Evolutionary conservation across 2,888 invertebrate species (phyloP), one percentile per base, ranked within the genome.

Genomic region (Melinopterus prodromus): DNA sequence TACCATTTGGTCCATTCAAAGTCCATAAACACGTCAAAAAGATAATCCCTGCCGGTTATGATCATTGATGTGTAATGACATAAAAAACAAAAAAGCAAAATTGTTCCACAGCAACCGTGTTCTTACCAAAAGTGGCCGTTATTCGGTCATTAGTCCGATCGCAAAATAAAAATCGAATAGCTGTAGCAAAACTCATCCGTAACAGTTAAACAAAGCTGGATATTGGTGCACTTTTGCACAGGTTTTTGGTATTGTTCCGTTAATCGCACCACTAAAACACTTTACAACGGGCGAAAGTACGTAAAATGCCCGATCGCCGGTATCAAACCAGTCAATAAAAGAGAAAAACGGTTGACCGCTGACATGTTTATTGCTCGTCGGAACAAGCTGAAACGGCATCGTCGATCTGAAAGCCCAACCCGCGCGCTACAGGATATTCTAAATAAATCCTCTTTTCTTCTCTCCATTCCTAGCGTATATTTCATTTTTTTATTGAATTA

Each of bases 211-310:
- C 7, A 53, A 53, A 53, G 53, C 53, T 53, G 53, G 7, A 53
- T 53, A 53, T 12, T 7, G 53, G 12, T 53, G 53, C 53, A 53
- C 53, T 53, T 53, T 53, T 9, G 12, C 12, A 53, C 53, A 1
- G 53, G 53, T 7, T 53, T 53, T 53, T 53, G 53, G 53, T 2
- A 26, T 53, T 53, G 53, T 53, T 53, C 53, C 12, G 53, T 53
- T 53, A 53, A 53, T 53, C 53, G 53, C 53, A 53, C 53, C 53
- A 53, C 53, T 53, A 53, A 53, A 53, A 53, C 53, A 53, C 53
- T 53, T 53, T 53, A 53, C 53, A 53, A 12, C 53, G 5, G 12
- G 53, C 53, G 5, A 2, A 4, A 53, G 53, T 53, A 53, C 53
- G 9, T 53, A 53, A 53, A 53, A 53, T 53, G 53, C 53, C 53